Evolutionary conservation across 2,888 invertebrate genomes (phyloP), one percentile per base, ranked within the genome.

Genomic region (Sclerodermus sp.): DNA sequence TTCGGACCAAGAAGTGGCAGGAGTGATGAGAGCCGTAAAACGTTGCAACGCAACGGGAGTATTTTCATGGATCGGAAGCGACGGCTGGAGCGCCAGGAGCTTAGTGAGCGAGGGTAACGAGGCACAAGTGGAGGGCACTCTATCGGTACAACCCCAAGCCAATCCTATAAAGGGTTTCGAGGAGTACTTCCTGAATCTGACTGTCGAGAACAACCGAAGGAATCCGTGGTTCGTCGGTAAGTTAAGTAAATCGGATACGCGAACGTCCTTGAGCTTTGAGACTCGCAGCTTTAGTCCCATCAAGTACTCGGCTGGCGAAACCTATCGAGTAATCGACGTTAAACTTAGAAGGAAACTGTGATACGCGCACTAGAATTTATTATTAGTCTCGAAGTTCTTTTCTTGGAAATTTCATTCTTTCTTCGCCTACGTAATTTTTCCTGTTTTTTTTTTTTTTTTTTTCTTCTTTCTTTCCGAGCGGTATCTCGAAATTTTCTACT

Each of bases 151-250:
- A 71, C 96, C 96, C 0, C 90, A 91, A 71, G 96, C 96, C 1
- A 91, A 93, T 74, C 89, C 90, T 2, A 94, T 97, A 9, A 80
- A 80, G 23, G 94, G 93, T 1, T 95, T 95, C 73, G 88, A 91
- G 68, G 88, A 91, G 60, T 95, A 95, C 78, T 95, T 95, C 76
- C 82, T 93, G 17, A 83, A 83, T 49, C 80, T 94, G 29, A 91
- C 90, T 32, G 91, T 93, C 34, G 89, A 90, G 74, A 92, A 89
- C 73, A 96, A 96, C 78, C 85, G 83, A 60, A 83, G 96, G 51
- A 96, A 97, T 81, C 96, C 96, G 0, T 97, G 96, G 96, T 97
- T 96, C 84, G 86, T 90, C 6, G 93, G 93, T 93, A 78, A 85
- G 88, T 82, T 49, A 3, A 12, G 10, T 23, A 23, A 8, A 23